These are phyloP conservation scores for Ficedula albicollis DNA, from an alignment of 2,797 vertebrate species.

Conservation along the genomic window DNA sequence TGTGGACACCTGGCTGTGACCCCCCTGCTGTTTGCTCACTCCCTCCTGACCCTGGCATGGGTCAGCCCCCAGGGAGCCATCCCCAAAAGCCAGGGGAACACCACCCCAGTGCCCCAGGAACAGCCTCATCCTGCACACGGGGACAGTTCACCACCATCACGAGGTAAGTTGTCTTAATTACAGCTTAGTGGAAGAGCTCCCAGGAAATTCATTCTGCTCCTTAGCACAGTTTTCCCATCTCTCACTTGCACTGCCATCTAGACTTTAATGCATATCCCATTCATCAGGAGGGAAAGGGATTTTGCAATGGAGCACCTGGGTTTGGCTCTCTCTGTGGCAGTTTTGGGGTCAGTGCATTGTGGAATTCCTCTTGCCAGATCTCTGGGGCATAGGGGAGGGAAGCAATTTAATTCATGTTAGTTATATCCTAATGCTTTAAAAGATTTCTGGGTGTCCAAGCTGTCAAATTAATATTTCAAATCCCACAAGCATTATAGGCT, in stretches of 20 bases:
- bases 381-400: not conserved
- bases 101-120: not conserved
- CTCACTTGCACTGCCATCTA: not conserved
- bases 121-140: accelerated
- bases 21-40: not conserved
- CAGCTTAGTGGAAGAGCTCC: not conserved
- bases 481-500: not conserved
- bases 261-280: not conserved
- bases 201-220: not conserved
- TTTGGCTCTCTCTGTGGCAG: not conserved
- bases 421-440: not conserved
- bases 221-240: not conserved
- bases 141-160: accelerated
- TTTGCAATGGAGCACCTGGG: not conserved
- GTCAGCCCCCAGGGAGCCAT: not conserved
- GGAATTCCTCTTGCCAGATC: not conserved
- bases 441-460: not conserved
- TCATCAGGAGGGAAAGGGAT: not conserved
- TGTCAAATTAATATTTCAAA: constrained; percentile 51
- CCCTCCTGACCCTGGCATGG: not conserved
- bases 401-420: not conserved
- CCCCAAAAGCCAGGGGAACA: not conserved
- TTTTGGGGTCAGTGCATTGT: not conserved
- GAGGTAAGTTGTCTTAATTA: not conserved
- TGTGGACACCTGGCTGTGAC: accelerated